Percentiles rank a stretch among this genome's conserved stretches.
Conservation (phyloP, 1,140 invertebrate species). For the Dysdera silvatica region DNA sequence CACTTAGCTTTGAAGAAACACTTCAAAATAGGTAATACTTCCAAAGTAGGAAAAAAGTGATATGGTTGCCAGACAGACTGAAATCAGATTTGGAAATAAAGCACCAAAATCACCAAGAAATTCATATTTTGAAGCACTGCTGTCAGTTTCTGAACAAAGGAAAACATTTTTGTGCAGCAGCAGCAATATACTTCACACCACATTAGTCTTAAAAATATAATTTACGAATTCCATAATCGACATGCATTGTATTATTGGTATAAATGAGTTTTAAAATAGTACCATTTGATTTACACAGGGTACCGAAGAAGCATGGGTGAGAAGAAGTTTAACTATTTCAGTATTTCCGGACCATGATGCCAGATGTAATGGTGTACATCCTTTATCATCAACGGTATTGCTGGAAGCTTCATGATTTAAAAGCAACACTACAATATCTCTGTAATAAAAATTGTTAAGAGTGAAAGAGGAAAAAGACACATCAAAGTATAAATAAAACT, state of each 20-base stretch:
- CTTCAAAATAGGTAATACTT: no score
- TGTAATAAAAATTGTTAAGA: conserved; percentile 41
- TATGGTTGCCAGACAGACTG: no score
- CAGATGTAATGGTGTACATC: conserved; percentile 76
- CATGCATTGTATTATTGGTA: not conserved
- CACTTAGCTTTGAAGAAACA: no score
- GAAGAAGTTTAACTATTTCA: conserved; percentile 68
- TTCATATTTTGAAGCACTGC: no score
- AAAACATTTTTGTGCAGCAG: no score
- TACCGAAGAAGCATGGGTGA: conserved; percentile 62
- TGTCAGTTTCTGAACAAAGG: no score
- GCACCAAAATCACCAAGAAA: no score
- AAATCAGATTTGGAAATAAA: no score
- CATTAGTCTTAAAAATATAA: no score
- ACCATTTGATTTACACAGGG: conserved; percentile 68
- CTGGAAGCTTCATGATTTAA: conserved; percentile 80
- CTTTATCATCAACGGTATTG: conserved; percentile 72
- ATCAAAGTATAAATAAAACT: conserved; percentile 30
- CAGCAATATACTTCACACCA: no score
- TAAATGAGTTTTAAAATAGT: not conserved
- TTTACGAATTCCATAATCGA: no score
- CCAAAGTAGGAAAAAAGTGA: no score
- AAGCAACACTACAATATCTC: conserved; percentile 76
- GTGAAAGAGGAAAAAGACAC: not conserved
- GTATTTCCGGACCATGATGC: conserved; percentile 83